These are phyloP conservation scores for Paramuricea clavata DNA, from an alignment of 92 coral and sea anemone species.

Conservation along the genomic window DNA sequence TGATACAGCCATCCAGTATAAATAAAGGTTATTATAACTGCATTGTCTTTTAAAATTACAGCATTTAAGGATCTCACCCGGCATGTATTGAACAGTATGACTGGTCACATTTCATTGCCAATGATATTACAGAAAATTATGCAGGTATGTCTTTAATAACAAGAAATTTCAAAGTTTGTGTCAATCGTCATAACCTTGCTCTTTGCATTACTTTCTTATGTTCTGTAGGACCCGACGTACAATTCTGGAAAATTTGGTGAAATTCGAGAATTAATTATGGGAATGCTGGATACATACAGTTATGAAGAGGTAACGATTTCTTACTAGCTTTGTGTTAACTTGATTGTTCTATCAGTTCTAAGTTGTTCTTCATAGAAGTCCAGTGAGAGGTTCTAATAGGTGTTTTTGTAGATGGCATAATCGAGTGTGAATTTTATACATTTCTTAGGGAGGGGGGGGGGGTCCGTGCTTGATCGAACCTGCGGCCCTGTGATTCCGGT, in stretches of 20 bases:
- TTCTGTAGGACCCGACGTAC: conserved; percentile 86
- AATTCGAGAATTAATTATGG: conserved; percentile 93
- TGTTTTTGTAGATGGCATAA: too few species aligned
- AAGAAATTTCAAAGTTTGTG: background rate
- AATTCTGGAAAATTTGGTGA: conserved; percentile 96
- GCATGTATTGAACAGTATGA: conserved; percentile 98
- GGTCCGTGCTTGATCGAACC: too few species aligned
- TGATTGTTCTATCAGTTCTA: conserved; percentile 49
- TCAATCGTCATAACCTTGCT: background rate
- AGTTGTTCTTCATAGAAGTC: too few species aligned
- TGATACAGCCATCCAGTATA: too few species aligned
- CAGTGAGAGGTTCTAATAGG: too few species aligned
- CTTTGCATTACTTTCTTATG: background rate
- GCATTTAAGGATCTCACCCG: conserved; percentile 95
- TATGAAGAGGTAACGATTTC: conserved; percentile 95
- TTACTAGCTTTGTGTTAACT: too few species aligned
- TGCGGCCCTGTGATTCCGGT: too few species aligned
- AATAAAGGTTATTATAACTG: too few species aligned
- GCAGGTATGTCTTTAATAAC: conserved; percentile 74
- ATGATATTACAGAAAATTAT: conserved; percentile 93
- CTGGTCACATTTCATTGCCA: conserved; percentile 97
- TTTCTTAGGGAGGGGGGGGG: too few species aligned
- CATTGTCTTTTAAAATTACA: conserved; percentile 38
- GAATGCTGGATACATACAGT: conserved; percentile 95
- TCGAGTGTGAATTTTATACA: too few species aligned